Evolutionary conservation across 1,140 invertebrate species (phyloP), one percentile per base, ranked within the genome.

Genomic region (Musca domestica): DNA sequence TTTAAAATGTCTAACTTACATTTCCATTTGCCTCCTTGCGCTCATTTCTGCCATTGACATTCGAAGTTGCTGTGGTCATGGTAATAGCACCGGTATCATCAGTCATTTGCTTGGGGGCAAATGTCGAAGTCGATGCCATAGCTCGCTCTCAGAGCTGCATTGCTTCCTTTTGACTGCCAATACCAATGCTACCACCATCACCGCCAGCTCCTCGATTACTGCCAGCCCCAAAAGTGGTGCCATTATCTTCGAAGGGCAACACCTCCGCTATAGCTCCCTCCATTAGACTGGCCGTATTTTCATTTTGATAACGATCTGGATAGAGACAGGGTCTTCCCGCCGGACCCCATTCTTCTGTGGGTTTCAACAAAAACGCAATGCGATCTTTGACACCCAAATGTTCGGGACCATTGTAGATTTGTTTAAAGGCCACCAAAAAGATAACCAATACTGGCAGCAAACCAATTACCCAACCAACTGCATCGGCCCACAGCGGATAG

Each of bases 401-500:
- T 63, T 82, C 81, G 7, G 85, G 84, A 3, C 83, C 85, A 70
- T 83, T 84, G 68, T 79, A 84, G 61, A 87, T 86, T 81, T 91
- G 84, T 76, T 85, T 85, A 17, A 91, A 76, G 3, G 87, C 89
- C 73, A 91, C 83, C 15, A 87, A 75, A 12, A 92, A 83, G 30
- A 94, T 91, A 2, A 92, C 86, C 6, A 87, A 69, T 0, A 93
- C 88, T 0, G 92, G 91, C 70, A 91, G 74, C 12, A 90, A 83
- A 0, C 92, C 89, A 22, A 94, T 84, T 2, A 88, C 80, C 91
- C 91, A 94, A 6, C 92, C 91, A n/a, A 92, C 84, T 1, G 87
- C 85, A 74, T 92, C 88, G 0, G 91, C 91, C 90, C 91, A 93
- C 71, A 84, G 81, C 0, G 92, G 92, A 77, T 92, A 94, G 5